Percentiles rank a stretch among this genome's conserved stretches.
Evolutionary conservation across 2,113 vertebrate species (phyloP).

Genomic region (Vulpes lagopus): DNA sequence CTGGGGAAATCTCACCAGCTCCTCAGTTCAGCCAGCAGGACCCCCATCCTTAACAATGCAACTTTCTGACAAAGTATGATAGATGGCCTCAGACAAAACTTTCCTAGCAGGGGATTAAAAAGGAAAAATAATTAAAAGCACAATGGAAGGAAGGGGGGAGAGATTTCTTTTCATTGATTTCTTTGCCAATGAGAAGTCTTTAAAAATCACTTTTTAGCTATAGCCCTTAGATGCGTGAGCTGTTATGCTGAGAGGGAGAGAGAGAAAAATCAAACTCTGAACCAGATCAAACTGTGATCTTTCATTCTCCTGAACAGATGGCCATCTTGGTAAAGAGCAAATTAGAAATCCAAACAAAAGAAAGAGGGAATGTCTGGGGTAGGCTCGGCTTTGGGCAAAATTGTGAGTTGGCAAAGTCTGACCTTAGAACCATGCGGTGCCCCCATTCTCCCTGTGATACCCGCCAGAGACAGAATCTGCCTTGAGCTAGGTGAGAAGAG

Average conservation of each 20-base stretch:
- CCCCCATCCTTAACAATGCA: constrained; percentile 52
- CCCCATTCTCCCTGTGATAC: background rate
- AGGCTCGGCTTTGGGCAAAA: background rate
- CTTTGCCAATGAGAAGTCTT: constrained; percentile 62
- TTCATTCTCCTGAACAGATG: constrained; percentile 68
- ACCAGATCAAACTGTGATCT: constrained; percentile 64
- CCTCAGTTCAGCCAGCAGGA: constrained; percentile 59
- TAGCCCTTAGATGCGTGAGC: constrained; percentile 37
- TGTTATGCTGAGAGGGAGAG: background rate
- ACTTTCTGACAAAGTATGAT: constrained; percentile 51
- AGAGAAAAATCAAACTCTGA: constrained; percentile 50
- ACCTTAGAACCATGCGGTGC: background rate
- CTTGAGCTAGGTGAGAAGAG: background rate
- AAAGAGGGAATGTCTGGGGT: background rate
- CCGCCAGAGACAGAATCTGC: background rate
- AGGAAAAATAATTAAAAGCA: background rate
- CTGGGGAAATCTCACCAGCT: background rate
- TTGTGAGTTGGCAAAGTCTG: background rate
- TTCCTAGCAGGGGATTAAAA: constrained; percentile 48
- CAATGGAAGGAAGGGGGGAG: background rate
- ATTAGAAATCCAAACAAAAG: constrained; percentile 74
- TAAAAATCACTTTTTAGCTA: constrained; percentile 72
- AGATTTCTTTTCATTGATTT: constrained; percentile 65
- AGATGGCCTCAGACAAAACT: constrained; percentile 61
- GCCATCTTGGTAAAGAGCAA: constrained; percentile 73